Conservation (phyloP, 2,113 vertebrate genomes). For the Eira barbara region DNA sequence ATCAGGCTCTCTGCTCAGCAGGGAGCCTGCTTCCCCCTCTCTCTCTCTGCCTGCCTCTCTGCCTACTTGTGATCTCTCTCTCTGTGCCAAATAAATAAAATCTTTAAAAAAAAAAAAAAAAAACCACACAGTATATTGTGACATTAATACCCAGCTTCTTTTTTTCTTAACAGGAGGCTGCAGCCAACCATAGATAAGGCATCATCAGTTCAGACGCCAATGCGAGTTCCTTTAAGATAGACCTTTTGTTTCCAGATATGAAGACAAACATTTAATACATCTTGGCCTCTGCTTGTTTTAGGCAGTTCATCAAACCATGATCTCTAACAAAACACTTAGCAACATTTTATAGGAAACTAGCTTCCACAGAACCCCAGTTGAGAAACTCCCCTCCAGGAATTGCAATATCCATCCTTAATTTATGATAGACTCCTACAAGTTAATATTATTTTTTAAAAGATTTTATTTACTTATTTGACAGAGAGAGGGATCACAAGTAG, state of each 20-base stretch:
- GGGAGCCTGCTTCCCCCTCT: too few relatives aligned
- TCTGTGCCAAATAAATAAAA: neutral
- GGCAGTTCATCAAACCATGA: neutral
- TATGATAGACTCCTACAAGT: neutral
- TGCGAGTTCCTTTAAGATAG: neutral
- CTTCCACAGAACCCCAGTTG: neutral
- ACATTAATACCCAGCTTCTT: neutral
- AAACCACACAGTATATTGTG: too few relatives aligned
- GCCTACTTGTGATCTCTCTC: neutral
- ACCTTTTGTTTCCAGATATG: neutral
- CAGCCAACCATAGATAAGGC: neutral
- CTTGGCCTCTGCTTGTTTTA: neutral
- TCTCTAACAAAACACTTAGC: neutral
- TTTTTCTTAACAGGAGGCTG: neutral
- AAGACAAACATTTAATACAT: neutral
- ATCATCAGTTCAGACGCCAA: neutral
- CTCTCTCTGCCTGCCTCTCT: too few relatives aligned
- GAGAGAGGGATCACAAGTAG: too few relatives aligned
- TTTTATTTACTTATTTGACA: too few relatives aligned
- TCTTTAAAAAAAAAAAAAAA: too few relatives aligned
- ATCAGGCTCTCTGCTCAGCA: too few relatives aligned
- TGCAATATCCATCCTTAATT: neutral
- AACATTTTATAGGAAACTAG: neutral
- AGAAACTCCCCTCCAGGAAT: neutral
- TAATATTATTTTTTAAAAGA: neutral